Evolutionary conservation across 2,888 invertebrate genomes (phyloP).

Genomic region (Arrhopalites spinosus): DNA sequence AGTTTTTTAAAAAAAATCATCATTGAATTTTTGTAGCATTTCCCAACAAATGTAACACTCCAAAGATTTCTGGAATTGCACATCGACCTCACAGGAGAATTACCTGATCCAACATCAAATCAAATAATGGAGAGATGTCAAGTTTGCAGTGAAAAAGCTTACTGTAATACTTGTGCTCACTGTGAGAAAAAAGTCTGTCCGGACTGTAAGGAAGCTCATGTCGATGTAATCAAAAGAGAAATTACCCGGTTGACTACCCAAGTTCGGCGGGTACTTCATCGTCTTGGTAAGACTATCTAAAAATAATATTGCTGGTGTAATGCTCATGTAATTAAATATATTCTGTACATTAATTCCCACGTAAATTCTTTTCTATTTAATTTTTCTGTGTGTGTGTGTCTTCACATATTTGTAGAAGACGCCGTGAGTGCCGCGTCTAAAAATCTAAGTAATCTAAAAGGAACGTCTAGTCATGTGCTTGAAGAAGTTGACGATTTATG

Average conservation of each 20-base stretch:
- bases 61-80: conserved; percentile 93
- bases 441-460: conserved; percentile 83
- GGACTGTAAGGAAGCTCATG: conserved; percentile 91
- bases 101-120: conserved; percentile 87
- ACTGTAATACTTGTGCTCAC: conserved; percentile 86
- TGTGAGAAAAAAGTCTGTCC: conserved; percentile 97
- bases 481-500: conserved; percentile 85
- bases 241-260: conserved; percentile 87
- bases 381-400: no score
- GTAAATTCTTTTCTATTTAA: no score
- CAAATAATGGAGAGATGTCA: conserved; percentile 92
- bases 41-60: conserved; percentile 91
- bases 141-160: conserved; percentile 90
- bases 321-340: no score
- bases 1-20: no score
- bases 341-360: no score
- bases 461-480: conserved; percentile 85
- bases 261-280: conserved; percentile 84
- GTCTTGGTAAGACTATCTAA: no score
- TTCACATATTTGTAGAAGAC: no score
- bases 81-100: conserved; percentile 75
- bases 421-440: conserved; percentile 83
- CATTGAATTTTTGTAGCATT: background rate
- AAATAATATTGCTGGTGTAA: no score
- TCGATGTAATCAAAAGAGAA: conserved; percentile 92